These are phyloP conservation scores for Cordilura impudica DNA, from an alignment of 2,888 invertebrate species.

Conservation along the genomic window DNA sequence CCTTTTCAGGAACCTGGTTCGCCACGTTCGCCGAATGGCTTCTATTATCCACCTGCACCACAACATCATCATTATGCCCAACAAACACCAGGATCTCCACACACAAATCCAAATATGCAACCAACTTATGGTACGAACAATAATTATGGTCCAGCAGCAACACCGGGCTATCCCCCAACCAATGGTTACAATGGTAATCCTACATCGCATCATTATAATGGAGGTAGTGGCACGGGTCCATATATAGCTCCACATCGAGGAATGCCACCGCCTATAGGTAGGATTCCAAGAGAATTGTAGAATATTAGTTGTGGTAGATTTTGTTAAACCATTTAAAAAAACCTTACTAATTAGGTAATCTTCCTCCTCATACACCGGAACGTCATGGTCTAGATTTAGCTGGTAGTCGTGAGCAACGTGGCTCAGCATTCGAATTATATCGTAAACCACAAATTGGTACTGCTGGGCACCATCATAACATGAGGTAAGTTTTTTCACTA, in stretches of 20 bases:
- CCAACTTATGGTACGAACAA: constrained; percentile 69
- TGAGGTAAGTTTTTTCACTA: constrained; percentile 82
- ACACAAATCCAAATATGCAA: constrained; percentile 67
- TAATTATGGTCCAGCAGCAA: constrained; percentile 73
- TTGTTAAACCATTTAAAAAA: not conserved
- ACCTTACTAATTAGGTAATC: constrained; percentile 70
- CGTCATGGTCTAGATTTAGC: constrained; percentile 82
- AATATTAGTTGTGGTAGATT: not conserved
- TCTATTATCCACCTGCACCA: constrained; percentile 76
- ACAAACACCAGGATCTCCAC: constrained; percentile 73
- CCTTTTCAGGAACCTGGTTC: constrained; percentile 74
- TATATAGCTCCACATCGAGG: constrained; percentile 77
- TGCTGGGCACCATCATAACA: constrained; percentile 84
- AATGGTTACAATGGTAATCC: constrained; percentile 72
- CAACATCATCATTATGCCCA: constrained; percentile 76
- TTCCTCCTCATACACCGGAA: constrained; percentile 76
- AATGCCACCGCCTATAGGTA: constrained; percentile 77
- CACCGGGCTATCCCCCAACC: constrained; percentile 69
- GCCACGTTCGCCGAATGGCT: constrained; percentile 78
- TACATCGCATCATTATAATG: constrained; percentile 75
- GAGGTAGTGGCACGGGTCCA: constrained; percentile 75
- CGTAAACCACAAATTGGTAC: constrained; percentile 86
- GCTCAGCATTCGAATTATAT: constrained; percentile 96
- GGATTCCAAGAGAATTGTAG: constrained; percentile 23
- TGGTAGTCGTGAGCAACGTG: constrained; percentile 92